Evolutionary conservation across 2,888 invertebrate species (phyloP).

Genomic region (Philonicus albiceps): DNA sequence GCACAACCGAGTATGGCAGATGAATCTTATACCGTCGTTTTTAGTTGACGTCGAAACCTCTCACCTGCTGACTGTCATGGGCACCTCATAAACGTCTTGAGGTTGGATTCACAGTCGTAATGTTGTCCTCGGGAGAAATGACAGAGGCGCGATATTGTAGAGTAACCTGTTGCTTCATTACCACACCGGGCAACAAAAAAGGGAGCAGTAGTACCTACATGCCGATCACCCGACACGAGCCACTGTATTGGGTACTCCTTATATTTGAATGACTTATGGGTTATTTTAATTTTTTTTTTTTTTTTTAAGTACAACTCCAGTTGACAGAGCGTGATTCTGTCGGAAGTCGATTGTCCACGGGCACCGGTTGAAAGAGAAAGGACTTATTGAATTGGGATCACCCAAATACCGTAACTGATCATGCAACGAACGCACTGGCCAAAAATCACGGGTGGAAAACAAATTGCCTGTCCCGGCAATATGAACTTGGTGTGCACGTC

Average conservation of each 20-base stretch:
- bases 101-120: neutral
- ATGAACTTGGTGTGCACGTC: slow-evolving; percentile 17
- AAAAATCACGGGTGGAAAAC: neutral
- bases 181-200: neutral
- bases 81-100: neutral
- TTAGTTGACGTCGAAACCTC: slow-evolving; percentile 22
- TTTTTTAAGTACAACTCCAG: neutral
- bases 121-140: neutral
- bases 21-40: neutral
- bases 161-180: neutral
- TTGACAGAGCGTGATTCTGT: slow-evolving; percentile 22
- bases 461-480: slow-evolving; percentile 33
- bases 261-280: slow-evolving; percentile 8
- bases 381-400: slow-evolving; percentile 28
- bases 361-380: slow-evolving; percentile 29
- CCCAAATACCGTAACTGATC: slow-evolving; percentile 18
- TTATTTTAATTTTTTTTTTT: too few species aligned
- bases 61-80: slow-evolving; percentile 35
- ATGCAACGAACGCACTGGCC: neutral
- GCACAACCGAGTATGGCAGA: neutral
- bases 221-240: neutral
- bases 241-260: neutral
- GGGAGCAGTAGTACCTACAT: neutral
- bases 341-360: neutral
- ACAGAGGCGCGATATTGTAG: slow-evolving; percentile 5